Evolutionary conservation across 2,888 invertebrate species (phyloP), one percentile per base, ranked within the genome.

Genomic region (Cremastinae sp.): DNA sequence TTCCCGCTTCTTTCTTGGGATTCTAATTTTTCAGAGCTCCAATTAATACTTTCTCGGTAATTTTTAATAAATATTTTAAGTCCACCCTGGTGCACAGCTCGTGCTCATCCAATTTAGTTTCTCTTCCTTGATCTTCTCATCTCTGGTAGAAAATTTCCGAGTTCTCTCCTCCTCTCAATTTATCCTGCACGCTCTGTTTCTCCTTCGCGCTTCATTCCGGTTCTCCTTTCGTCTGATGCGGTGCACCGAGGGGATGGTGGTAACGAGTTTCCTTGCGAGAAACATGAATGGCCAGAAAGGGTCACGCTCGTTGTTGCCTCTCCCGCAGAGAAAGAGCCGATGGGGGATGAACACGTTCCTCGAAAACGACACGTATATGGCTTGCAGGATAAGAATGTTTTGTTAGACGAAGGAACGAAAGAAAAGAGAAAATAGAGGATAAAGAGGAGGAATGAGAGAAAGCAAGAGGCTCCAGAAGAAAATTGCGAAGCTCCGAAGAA

Each of bases 191-290:
- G 53, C 55, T 53, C 28, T 53, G 51, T 37, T 10, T 58, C 51
- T 64, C 53, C 37, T 58, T 43, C 58, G 10, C 20, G 45, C 59
- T 39, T n/a, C 22, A n/a, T n/a, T n/a, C n/a, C 4, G 49, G 14
- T 14, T 43, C 47, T 35, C 37, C 41, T 65, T 56, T 49, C 55
- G 51, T 18, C 45, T 43, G 43, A 53, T 45, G 22, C 20, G 43
- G 43, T 43, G 59, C 69, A 35, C 43, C 64, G 41, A 58, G n/a
- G n/a, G n/a, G n/a, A n/a, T 58, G 56, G 39, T 51, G 62, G 72
- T 76, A 72, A 76, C 72, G 75, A 76, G 72, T 76, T 76, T 76
- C 72, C 72, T 72, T 59, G 75, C n/a, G n/a, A 68, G 72, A 76
- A 76, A 72, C 72, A 58, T 39, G 68, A 58, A 62, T 56, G 37